Evolutionary conservation across 2,113 vertebrate species (phyloP), one percentile per base, ranked within the genome.

Genomic region (Podarcis muralis): DNA sequence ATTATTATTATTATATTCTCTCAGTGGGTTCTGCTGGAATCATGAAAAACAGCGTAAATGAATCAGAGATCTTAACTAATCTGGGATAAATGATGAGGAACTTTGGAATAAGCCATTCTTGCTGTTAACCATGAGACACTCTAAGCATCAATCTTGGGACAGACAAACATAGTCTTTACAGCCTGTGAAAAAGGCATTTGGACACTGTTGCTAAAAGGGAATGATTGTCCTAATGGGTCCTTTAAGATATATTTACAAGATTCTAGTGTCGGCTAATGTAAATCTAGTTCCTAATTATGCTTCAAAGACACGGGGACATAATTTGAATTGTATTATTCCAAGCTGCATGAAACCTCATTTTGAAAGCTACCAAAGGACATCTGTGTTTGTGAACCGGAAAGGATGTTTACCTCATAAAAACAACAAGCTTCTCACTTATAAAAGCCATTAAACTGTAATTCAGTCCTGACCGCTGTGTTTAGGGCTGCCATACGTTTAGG

Each of bases 351-450:
- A 83, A 86, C 43, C 3, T 6, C 48, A 8, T n/a, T 68, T 72
- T 68, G 9, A 25, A n/a, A 89, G 23, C 13, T 25, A 13, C 35
- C 48, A 74, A 22, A 13, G 30, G 53, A 32, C 37, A 43, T 25
- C 71, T 20, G 0, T 80, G 87, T 74, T 83, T 57, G 20, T 22
- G 1, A 82, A 92, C 87, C 23, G 35, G 25, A 22, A 75, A 89
- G 62, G 57, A 85, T 25, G 90, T 72, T 91, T 89, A 6, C 86
- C 53, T 83, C 78, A 37, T 0, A 86, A 86, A 94, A 86, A 86
- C 87, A 48, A 68, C 18, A 79, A 59, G 53, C 3, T 0, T 23
- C 40, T 1, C 69, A 57, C 5, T 40, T 66, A 84, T 25, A 62
- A 53, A 85, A 84, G 74, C n/a, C 13, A 23, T 12, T 78, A 59